phyloP scores from a whole-genome alignment of 2,113 vertebrate genomes.

The Telmatochromis bifrenatus region DNA sequence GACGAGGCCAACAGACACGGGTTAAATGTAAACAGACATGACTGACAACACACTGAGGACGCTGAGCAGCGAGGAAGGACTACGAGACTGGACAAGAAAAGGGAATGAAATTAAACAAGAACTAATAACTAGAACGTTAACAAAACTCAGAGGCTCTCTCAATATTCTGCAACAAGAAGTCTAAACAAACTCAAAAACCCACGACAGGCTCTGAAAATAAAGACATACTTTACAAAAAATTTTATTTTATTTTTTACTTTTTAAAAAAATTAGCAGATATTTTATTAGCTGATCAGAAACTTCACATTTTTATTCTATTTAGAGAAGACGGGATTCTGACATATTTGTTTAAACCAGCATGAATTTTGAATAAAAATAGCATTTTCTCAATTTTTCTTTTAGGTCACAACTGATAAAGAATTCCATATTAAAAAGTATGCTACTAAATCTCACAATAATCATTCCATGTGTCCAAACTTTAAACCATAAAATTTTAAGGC shows the following conservation, averaged over 20 bases:
- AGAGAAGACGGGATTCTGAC: background rate
- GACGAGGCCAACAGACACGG: fast-evolving
- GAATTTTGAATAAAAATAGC: background rate
- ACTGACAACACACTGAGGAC: fast-evolving
- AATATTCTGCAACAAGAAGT: background rate
- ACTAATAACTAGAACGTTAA: background rate
- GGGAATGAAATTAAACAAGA: background rate
- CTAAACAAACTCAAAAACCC: background rate
- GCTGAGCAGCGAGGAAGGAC: background rate
- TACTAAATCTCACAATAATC: background rate
- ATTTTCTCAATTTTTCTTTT: background rate
- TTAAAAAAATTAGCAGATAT: fast-evolving
- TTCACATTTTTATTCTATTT: background rate
- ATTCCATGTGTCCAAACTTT: background rate
- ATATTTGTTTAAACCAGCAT: background rate
- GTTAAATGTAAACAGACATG: background rate
- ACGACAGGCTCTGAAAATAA: background rate
- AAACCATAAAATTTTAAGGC: background rate
- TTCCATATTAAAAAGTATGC: background rate
- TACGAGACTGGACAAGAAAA: background rate
- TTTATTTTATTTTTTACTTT: background rate
- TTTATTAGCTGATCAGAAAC: background rate
- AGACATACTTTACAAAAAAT: background rate
- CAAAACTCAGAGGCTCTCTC: background rate
- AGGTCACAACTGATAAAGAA: background rate